Conservation (phyloP, 2,888 invertebrate genomes). For the Aethes cnicana region DNA sequence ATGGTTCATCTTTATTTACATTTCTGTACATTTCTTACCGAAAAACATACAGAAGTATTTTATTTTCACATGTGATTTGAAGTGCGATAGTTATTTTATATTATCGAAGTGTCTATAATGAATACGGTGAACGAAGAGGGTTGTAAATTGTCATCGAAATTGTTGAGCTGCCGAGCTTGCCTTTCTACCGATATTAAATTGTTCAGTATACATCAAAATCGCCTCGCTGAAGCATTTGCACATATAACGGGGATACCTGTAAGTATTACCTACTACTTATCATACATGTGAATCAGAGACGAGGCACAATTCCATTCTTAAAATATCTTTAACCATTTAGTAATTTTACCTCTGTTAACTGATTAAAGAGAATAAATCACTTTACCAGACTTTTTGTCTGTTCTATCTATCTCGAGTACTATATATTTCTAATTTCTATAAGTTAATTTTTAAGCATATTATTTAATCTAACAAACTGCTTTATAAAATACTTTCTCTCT, state of each 20-base stretch:
- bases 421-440: no score
- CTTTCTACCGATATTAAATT: slow-evolving; percentile 22
- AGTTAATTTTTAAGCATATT: no score
- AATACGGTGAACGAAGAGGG: slow-evolving; percentile 7
- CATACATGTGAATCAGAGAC: not conserved
- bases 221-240: slow-evolving; percentile 11
- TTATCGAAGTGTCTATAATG: not conserved
- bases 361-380: no score
- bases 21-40: no score
- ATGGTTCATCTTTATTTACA: no score
- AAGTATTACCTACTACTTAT: slow-evolving; percentile 1
- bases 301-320: not conserved
- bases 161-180: slow-evolving; percentile 18
- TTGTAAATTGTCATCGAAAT: not conserved
- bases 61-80: no score
- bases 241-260: slow-evolving; percentile 16
- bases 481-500: no score
- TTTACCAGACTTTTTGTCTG: no score
- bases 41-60: no score
- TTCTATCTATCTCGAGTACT: no score
- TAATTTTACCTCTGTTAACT: not conserved
- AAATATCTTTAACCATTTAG: not conserved
- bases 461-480: no score
- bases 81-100: not conserved
- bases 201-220: slow-evolving; percentile 14